These are phyloP conservation scores for Drosophila subsilvestris DNA, from an alignment of 2,888 invertebrate genomes.

Conservation along the genomic window DNA sequence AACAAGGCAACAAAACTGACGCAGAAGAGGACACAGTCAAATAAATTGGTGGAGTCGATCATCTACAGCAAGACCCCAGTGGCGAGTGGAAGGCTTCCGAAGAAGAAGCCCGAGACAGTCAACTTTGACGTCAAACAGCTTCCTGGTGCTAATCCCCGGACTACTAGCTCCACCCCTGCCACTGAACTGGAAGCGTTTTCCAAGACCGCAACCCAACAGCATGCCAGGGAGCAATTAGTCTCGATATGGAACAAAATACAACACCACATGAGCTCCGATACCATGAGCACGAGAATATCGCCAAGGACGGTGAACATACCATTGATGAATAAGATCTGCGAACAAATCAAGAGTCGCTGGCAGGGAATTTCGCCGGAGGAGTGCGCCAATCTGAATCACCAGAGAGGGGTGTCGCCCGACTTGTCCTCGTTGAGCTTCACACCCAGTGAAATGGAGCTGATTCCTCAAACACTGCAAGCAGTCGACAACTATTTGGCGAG, in stretches of 20 bases:
- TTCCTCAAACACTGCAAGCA: no score
- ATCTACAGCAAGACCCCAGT: not conserved
- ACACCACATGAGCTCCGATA: no score
- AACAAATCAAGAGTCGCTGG: constrained; percentile 7
- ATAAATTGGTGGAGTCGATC: not conserved
- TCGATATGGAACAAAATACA: not conserved
- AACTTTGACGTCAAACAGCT: not conserved
- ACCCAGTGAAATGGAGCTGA: no score
- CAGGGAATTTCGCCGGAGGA: not conserved
- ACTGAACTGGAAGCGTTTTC: no score
- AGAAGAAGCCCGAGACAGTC: not conserved
- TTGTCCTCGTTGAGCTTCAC: no score
- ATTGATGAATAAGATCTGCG: constrained; percentile 10
- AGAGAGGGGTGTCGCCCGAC: no score
- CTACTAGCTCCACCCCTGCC: not conserved
- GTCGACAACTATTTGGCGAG: no score
- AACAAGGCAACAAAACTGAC: not conserved
- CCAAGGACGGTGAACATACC: not conserved
- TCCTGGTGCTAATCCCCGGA: not conserved
- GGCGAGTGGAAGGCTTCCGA: not conserved
- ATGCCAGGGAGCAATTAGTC: no score
- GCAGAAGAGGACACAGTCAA: not conserved
- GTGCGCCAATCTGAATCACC: no score
- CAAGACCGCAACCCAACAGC: no score
- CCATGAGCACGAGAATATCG: no score